Percentiles rank a stretch among this genome's conserved stretches.
phyloP scores from a whole-genome alignment of 2,113 vertebrate genomes.

The Dunckerocampus dactyliophorus region DNA sequence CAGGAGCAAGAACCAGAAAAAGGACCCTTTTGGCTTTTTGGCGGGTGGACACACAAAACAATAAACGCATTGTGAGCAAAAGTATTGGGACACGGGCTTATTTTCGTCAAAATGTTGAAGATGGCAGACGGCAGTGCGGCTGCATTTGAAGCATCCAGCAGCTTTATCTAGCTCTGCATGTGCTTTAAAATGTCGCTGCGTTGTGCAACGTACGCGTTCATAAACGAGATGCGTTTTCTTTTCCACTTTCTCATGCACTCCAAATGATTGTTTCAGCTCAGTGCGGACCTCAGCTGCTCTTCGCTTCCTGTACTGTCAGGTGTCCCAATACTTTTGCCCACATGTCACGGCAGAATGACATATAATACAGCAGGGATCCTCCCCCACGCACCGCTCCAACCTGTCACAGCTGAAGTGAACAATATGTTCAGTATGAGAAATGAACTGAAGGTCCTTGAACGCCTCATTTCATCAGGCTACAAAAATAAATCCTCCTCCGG shows the following conservation, averaged over 20 bases:
- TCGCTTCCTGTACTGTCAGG: no score
- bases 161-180: no score
- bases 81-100: no score
- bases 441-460: conserved; percentile 32
- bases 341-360: conserved; percentile 45
- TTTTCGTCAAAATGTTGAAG: no score
- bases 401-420: conserved; percentile 56
- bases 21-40: conserved; percentile 32
- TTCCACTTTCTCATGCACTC: no score
- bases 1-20: no score
- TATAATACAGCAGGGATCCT: conserved; percentile 35
- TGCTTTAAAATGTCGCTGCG: no score
- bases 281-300: background rate
- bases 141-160: no score
- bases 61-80: background rate
- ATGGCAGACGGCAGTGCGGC: no score
- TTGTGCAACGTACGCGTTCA: no score
- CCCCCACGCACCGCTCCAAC: conserved; percentile 15
- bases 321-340: background rate
- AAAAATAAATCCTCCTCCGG: conserved; percentile 14
- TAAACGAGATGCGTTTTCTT: no score
- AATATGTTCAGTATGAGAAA: conserved; percentile 66
- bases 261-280: background rate
- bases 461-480: background rate
- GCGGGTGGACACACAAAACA: conserved; percentile 15